Evolutionary conservation across 2,113 vertebrate genomes (phyloP).

Genomic region (Prunella fulvescens): DNA sequence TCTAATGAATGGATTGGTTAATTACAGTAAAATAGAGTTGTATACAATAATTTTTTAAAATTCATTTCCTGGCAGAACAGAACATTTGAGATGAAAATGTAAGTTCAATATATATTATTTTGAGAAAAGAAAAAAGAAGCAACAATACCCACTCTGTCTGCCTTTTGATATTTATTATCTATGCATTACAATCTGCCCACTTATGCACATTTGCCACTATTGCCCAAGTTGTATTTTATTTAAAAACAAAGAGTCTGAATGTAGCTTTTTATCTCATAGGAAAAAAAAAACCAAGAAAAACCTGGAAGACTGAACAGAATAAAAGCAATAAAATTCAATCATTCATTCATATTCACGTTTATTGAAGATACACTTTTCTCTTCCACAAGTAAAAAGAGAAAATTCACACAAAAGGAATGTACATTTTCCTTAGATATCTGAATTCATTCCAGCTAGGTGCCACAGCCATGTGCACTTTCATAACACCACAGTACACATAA

Average conservation of each 20-base stretch:
- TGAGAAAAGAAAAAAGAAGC: neutral
- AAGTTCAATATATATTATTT: neutral
- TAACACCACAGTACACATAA: neutral
- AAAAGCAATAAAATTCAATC: conserved; percentile 36
- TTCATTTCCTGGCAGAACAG: neutral
- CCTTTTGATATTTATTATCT: neutral
- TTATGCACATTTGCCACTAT: neutral
- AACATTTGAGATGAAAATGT: neutral
- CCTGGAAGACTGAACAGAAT: conserved; percentile 10
- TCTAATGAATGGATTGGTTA: neutral
- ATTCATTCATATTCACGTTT: neutral
- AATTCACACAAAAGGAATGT: conserved; percentile 28
- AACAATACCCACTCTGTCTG: neutral
- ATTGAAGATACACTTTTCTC: neutral
- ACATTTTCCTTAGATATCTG: neutral
- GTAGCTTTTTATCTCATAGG: neutral
- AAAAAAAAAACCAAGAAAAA: neutral
- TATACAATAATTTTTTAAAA: neutral
- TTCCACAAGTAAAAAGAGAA: neutral
- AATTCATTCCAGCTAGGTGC: neutral
- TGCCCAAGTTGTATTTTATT: neutral
- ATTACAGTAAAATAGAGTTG: neutral
- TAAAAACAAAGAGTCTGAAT: neutral
- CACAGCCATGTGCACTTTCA: neutral
- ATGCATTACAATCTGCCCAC: neutral